Base-by-base conservation (phyloP, 2,888 invertebrate species). In the Megalurothrips usitatus region DNA sequence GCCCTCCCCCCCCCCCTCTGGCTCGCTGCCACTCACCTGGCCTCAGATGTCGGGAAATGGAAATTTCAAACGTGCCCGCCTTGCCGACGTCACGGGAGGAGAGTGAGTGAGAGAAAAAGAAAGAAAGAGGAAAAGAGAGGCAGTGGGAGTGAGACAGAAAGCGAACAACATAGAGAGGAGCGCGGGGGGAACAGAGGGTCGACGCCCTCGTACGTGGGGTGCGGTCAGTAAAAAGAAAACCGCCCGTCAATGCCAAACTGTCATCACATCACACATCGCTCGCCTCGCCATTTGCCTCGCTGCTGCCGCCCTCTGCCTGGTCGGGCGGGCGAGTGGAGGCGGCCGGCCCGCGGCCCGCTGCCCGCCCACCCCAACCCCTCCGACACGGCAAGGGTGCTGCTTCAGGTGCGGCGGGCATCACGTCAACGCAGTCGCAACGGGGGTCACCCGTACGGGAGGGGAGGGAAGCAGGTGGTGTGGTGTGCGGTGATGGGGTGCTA, bases 21-120 rank as follows among this genome's bases (percentile, higher is more conserved):
- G 58, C 58, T 17, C 19, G 14, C 58, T 58, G 58, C 58, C 58
- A 58, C 58, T 19, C 58, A 58, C 58, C 58, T 58, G 58, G n/a
- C 58, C 34, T 43, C 58, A 14, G 58, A 58, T 17, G 19, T 17
- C 58, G 58, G 58, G n/a, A 58, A 58, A 58, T 58, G 58, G 58
- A 58, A 58, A 58, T 58, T 58, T 58, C 58, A 58, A 14, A 58
- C 58, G 58, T 17, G 58, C 58, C 11, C 19, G 52, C 19, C 52
- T 3, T 9, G 52, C 58, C 14, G 4, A n/a, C 0, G 58, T 17
- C 58, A 17, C 4, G 58, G 52, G 34, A 43, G 34, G 34, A 68
- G 82, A 80, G 81, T 63, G 81, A 78, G 80, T 78, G 79, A 80
- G 79, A 82, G 81, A 81, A 78, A 81, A 34, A 78, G 79, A 43